Evolutionary conservation across 2,113 vertebrate species (phyloP).

Genomic region (Macroglossus sobrinus): DNA sequence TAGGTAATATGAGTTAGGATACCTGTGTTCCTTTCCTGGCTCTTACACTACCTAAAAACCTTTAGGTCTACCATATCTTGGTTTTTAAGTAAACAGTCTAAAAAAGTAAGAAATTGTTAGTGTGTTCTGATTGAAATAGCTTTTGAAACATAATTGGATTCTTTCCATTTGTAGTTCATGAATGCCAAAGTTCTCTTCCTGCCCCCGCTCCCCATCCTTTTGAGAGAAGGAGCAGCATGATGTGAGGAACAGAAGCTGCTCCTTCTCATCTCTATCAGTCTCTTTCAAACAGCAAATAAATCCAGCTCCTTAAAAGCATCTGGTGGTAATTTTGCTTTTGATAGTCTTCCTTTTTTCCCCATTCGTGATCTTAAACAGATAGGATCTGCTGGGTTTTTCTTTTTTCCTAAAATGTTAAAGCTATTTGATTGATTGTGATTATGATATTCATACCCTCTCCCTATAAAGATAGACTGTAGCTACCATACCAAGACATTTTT

Average conservation of each 20-base stretch:
- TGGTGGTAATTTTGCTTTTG: not conserved
- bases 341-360: not conserved
- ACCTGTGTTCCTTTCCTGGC: not conserved
- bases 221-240: too few relatives aligned
- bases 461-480: not conserved
- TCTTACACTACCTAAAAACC: not conserved
- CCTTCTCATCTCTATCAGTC: not conserved
- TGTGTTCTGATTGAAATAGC: not conserved
- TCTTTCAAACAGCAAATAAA: not conserved
- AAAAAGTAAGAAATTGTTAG: not conserved
- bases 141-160: not conserved
- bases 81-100: conserved; percentile 3
- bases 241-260: not conserved
- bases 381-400: not conserved
- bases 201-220: not conserved
- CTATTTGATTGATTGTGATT: not conserved
- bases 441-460: not conserved
- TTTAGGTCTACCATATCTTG: not conserved
- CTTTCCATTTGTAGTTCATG: not conserved
- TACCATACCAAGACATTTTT: not conserved
- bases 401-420: not conserved
- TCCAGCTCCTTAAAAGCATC: not conserved
- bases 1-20: not conserved
- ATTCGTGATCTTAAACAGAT: not conserved
- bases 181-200: not conserved